Base-by-base conservation (phyloP, 2,797 vertebrate genomes). In the Leptoclinus maculatus region DNA sequence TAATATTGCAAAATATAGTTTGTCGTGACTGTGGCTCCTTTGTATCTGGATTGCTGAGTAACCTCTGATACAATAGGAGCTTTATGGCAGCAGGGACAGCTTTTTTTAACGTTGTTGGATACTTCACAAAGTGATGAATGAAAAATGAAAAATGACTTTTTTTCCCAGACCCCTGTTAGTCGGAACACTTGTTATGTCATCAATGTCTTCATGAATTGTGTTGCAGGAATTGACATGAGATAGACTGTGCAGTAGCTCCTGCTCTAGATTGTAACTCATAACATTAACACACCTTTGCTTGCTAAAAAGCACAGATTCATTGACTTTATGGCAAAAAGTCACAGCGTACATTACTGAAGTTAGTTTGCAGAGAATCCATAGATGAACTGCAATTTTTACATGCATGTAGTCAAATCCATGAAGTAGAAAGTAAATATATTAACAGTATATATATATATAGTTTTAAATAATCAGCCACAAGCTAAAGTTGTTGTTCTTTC, bases 1-100 rank as follows among this genome's bases (percentile, higher is more conserved):
- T 89, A 82, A 90, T 90, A 80, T 86, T 90, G 76, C 56, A 43
- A 89, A 91, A 88, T 87, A 66, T 73, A 82, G 77, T 87, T 86
- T 88, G 71, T 79, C 3, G 23, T 74, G 43, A 75, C 79, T 74
- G 56, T 39, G 57, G 74, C 54, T 82, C 77, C 47, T 83, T 79
- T 86, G 59, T 80, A 65, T 76, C 27, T 84, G 75, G 49, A 79
- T 74, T 84, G 74, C 76, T 77, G 76, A 74, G 82, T 84, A 81
- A 84, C 67, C 45, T 73, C 21, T 62, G 60, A 59, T 41, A 17
- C 27, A 62, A 43, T 23, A 21, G 25, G 59, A 77, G 76, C 72
- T 78, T 70, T 62, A 27, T 64, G 56, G 76, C 43, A 63, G 47
- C 78, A 73, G 53, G 66, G 60, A 57, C 23, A 9, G 59, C n/a